Conservation (phyloP, 1,140 invertebrate species). For the Caenorhabditis elegans region DNA sequence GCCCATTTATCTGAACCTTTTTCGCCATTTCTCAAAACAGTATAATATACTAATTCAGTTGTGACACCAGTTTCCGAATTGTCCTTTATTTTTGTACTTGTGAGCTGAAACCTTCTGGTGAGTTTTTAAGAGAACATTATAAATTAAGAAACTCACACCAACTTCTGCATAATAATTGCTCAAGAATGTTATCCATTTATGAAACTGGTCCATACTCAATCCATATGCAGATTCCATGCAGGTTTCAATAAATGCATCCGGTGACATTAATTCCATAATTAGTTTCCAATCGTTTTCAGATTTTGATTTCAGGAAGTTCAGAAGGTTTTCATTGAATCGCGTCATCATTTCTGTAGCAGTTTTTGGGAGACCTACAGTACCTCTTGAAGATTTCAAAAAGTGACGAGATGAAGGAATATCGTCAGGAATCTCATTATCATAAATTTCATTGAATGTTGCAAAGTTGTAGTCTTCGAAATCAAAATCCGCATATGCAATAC, state of each 20-base stretch:
- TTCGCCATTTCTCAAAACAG: not conserved
- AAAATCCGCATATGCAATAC: not conserved
- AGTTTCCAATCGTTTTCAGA: not conserved
- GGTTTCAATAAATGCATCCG: not conserved
- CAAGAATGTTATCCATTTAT: not conserved
- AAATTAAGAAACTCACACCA: not conserved
- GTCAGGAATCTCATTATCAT: not conserved
- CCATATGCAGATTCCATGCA: not conserved
- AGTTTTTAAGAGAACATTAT: no score
- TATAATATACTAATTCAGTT: not conserved
- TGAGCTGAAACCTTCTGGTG: not conserved
- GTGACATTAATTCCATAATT: not conserved
- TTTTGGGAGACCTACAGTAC: no score
- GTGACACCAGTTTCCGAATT: not conserved
- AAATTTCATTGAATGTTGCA: not conserved
- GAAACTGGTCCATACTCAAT: not conserved
- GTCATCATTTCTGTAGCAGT: not conserved
- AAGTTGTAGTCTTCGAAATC: not conserved
- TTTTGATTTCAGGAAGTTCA: not conserved
- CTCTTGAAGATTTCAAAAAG: no score
- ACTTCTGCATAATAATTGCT: not conserved
- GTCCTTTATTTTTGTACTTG: not conserved
- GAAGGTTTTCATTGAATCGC: not conserved
- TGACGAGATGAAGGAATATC: no score
- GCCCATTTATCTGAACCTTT: not conserved